Base-by-base conservation (phyloP, 2,113 vertebrate species). In the Pygoscelis adeliae region DNA sequence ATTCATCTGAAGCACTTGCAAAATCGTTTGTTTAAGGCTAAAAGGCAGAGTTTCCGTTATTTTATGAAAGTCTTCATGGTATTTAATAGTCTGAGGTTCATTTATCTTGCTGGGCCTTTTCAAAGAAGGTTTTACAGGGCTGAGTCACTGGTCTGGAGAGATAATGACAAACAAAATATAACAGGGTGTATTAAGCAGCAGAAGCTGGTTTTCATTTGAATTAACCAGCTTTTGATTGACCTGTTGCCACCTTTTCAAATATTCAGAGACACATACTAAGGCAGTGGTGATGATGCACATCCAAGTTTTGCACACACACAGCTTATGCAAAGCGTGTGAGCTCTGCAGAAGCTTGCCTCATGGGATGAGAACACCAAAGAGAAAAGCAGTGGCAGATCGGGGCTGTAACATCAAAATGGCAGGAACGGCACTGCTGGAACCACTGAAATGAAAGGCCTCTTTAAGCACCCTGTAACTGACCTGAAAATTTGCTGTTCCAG, bases 151-250 rank as follows among this genome's bases (percentile, higher is more conserved):
- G 83, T 89, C 89, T 89, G 65, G 62, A 95, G 80, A 94, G 92
- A 97, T 95, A 96, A 93, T 50, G 74, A 73, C 87, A 95, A 93
- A 89, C 87, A 96, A 94, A 97, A 90, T 78, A 65, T 27, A 95
- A 71, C 36, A 56, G 52, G 52, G 58, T 76, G 20, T 59, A 89
- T 95, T 93, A 92, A 96, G 73, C 70, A 71, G n/a, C 63, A 77
- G 80, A 70, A 80, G 70, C 73, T 87, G 89, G 18, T 55, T 95
- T 91, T 91, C 42, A 44, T 83, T 89, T 96, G 87, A 95, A 93
- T 96, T 95, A 96, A 71, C n/a, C 26, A 65, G 56, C 44, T 87
- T 96, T 89, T 94, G 83, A 94, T 59, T 93, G 87, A 94, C 95
- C 93, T 38, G 26, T 46, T 77, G 66, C 53, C 55, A 76, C 71